Base-by-base conservation (phyloP, 2,888 invertebrate genomes). In the Oithona nana region DNA sequence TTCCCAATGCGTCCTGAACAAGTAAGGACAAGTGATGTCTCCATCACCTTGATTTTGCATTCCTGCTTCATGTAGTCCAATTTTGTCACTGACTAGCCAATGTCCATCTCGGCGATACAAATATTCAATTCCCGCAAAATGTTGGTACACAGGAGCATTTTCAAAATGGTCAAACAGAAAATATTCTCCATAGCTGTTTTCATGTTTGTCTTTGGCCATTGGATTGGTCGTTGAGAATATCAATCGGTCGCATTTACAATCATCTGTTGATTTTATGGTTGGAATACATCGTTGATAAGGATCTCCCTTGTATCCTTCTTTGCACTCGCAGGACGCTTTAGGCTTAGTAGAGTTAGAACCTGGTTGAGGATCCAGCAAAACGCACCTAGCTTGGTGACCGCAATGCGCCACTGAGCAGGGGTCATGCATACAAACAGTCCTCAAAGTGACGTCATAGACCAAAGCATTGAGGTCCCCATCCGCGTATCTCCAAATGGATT, bases 361-460 rank as follows among this genome's bases (percentile, higher is more conserved):
- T 6, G 39, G 8, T 16, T 39, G 8, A 11, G 39, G 39, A 39
- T 39, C 39, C 39, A 39, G 16, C 8, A 39, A 16, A 11, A 39
- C 39, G 39, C 39, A 39, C 16, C 16, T 39, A 6, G 39, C 39
- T 16, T 39, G 39, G 16, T 54, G 54, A 2, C 54, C 54, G 11
- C 54, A 54, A 26, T 54, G 22, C 16, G 54, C 54, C 54, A 54
- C 54, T 20, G 54, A 54, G 26, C 54, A 54, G 2, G 54, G 54
- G 26, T 54, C 54, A 20, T 26, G 3, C 2, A 26, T 20, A 26
- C 54, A 54, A 2, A 54, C 20, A 16, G 26, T 26, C 26, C 26
- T 20, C 16, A 54, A 26, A 24, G 24, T 54, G 8, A 26, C 20
- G 26, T 54, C 54, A 26, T 54, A 54, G 3, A 54, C 26, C 3